Conservation (phyloP, 2,888 invertebrate species). For the Amblyjoppa proteus region DNA sequence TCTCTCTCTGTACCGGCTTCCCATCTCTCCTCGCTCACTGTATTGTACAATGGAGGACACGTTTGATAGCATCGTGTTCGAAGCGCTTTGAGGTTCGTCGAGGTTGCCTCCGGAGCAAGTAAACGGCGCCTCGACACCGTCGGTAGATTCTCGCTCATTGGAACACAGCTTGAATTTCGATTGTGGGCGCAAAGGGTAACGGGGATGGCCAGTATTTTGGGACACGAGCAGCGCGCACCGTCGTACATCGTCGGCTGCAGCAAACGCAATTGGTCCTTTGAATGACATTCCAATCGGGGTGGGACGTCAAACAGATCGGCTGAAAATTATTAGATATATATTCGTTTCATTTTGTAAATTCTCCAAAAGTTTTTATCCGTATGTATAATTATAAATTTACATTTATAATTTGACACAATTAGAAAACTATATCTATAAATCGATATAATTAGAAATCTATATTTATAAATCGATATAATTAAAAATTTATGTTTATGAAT, state of each 20-base stretch:
- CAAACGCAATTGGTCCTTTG: constrained; percentile 11
- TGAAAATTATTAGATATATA: background rate
- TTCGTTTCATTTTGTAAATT: background rate
- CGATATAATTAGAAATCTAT: background rate
- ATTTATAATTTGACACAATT: no score
- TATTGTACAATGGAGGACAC: constrained; percentile 25
- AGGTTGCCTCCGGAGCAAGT: constrained; percentile 30
- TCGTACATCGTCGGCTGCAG: background rate
- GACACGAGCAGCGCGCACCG: constrained; percentile 4
- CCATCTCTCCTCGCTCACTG: constrained; percentile 21
- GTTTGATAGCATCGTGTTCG: constrained; percentile 50
- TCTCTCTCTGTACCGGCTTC: background rate
- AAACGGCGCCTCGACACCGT: constrained; percentile 24
- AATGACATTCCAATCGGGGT: background rate
- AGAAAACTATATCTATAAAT: background rate
- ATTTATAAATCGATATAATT: background rate
- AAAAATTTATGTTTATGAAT: no score
- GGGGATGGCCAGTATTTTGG: constrained; percentile 3
- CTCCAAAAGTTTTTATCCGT: background rate
- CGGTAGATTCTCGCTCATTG: background rate
- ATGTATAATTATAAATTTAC: no score
- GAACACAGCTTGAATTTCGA: constrained; percentile 34
- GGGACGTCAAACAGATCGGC: background rate
- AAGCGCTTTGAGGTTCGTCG: constrained; percentile 60
- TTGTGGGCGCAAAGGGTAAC: constrained; percentile 3